Evolutionary conservation across 2,113 vertebrate species (phyloP), one percentile per base, ranked within the genome.

Genomic region (Procavia capensis): DNA sequence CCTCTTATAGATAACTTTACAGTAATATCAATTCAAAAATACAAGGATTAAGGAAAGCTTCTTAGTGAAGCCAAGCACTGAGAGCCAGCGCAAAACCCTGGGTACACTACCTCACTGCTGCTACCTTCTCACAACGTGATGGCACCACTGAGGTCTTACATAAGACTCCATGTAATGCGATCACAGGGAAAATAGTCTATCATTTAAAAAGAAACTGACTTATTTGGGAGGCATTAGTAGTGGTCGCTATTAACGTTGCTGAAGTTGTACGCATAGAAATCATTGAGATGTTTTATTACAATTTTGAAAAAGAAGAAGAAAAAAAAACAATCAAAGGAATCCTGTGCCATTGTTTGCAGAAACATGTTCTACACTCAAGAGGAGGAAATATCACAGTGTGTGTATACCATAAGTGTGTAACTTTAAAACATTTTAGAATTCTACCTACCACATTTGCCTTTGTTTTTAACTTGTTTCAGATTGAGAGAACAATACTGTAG

Each of bases 361-460:
- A 0, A 22, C 9, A 14, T n/a, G 9, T 0, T 6, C 11, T 20
- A 29, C 0, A 4, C 1, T 24, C 5, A 36, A 11, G 14, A 16
- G 6, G 13, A 45, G 11, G 3, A 43, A 10, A 4, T 11, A 22
- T 9, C 4, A 45, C 3, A 76, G 64, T 17, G 27, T 9, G n/a
- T 27, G 2, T 4, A 17, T 5, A 16, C 7, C 10, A 27, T 4
- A 10, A 27, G 20, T 39, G 39, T 1, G 2, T 41, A 61, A 39
- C 22, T 41, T 7, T 6, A 4, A 14, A 54, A 14, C 34, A 24
- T 25, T 6, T 41, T 50, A 27, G 16, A 85, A 63, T 39, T 41
- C 34, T 90, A 10, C 6, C 41, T 47, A 59, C 31, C 3, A 43
- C 22, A 20, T 13, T 68, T 17, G 8, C 20, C 6, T 10, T 85